Conservation (phyloP, 23 tunicate species). For the Ciona savignyi region DNA sequence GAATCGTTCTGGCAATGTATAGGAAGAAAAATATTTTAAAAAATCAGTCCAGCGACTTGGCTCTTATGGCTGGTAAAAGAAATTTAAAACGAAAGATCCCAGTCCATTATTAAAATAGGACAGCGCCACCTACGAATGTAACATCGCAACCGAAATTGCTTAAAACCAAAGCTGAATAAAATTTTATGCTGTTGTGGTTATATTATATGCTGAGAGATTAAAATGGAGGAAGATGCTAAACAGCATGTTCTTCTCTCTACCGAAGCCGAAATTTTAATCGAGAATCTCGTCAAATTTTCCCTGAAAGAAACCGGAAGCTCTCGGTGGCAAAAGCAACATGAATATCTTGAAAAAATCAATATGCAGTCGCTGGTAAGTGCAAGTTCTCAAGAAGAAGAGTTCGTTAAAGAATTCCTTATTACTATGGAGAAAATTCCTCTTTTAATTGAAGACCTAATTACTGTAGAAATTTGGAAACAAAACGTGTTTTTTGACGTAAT, state of each 20-base stretch:
- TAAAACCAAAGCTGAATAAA: background rate
- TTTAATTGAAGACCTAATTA: conserved; percentile 51
- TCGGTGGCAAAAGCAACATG: conserved; percentile 93
- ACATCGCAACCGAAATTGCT: background rate
- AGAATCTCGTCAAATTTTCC: conserved; percentile 1
- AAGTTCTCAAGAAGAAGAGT: conserved; percentile 69
- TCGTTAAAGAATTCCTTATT: conserved; percentile 61
- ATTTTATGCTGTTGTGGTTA: no score
- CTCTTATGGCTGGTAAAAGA: no score
- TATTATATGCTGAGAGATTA: no score
- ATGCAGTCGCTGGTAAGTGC: conserved; percentile 92
- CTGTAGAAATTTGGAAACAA: conserved; percentile 77
- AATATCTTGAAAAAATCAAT: conserved; percentile 84
- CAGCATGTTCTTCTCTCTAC: conserved; percentile 50
- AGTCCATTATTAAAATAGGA: no score
- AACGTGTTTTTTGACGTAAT: conserved; percentile 55
- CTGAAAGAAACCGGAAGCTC: background rate
- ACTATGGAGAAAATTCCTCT: conserved; percentile 45
- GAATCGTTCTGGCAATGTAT: no score
- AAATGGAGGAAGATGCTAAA: conserved; percentile 12
- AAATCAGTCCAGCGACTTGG: no score
- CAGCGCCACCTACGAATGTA: background rate
- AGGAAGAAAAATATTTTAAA: no score
- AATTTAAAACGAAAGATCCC: no score
- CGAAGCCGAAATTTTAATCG: conserved; percentile 78